Evolutionary conservation across 2,797 vertebrate genomes (phyloP), one percentile per base, ranked within the genome.

Genomic region (Synanceia verrucosa): DNA sequence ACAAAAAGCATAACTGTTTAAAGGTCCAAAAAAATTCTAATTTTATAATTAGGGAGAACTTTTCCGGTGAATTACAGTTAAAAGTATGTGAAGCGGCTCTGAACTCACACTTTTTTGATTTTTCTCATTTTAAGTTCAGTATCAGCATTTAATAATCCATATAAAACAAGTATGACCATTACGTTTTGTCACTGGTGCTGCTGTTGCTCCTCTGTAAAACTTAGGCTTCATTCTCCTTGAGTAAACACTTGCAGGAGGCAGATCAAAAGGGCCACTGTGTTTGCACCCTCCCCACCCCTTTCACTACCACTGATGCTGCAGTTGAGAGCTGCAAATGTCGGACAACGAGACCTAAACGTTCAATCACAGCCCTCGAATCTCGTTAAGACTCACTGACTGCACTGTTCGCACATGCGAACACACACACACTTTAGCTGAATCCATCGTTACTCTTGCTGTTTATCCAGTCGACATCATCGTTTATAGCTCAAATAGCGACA

Each of bases 351-450:
- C 50, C 61, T 62, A 67, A 79, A 67, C 6, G 12, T 77, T 84
- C 59, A 60, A 39, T 83, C 66, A 66, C 66, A 67, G 63, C 64
- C 55, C 58, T 77, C 19, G 7, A 80, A 73, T 81, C 65, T 82
- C 73, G 74, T 83, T 80, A 82, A 52, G 47, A 33, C 67, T 52
- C 28, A 44, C 28, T 65, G 61, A 62, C 57, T 53, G 67, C 61
- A 65, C 69, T 47, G 50, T 78, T 75, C 44, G 8, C 65, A 70
- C 73, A 51, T 34, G 58, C 48, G 69, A 65, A 66, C 57, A 52
- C 67, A 63, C 6, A 10, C 53, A 43, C 47, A 67, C 51, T 72
- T 14, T 3, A 67, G 28, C 6, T 44, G 2, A 39, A 51, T 55
- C 12, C 60, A 6, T 1, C 28, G 6, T 67, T 39, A 53, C 39